These are phyloP conservation scores for Gonioctena quinquepunctata DNA, from an alignment of 1,140 invertebrate species.

Conservation along the genomic window DNA sequence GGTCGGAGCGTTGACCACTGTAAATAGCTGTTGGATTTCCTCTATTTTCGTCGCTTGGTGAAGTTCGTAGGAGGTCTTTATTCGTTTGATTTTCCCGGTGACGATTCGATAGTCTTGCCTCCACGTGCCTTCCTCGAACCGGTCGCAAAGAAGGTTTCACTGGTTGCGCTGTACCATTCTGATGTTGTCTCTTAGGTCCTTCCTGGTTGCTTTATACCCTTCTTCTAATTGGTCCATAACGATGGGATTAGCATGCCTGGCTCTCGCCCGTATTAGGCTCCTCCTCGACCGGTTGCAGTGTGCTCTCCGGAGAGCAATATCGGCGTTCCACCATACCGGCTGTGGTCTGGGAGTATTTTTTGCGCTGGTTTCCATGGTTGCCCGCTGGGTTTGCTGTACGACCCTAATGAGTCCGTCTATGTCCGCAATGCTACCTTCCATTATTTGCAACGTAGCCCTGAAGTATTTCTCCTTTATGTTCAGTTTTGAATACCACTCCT, in stretches of 20 bases:
- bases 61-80: not conserved
- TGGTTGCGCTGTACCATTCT: not conserved
- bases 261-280: no score
- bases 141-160: not conserved
- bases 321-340: not conserved
- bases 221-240: not conserved
- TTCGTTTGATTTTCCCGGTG: not conserved
- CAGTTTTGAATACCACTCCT: no score
- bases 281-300: not conserved
- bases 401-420: not conserved
- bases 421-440: not conserved
- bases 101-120: not conserved
- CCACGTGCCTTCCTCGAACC: not conserved
- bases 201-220: not conserved
- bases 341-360: not conserved
- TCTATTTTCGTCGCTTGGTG: not conserved
- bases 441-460: no score
- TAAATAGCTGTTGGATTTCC: not conserved
- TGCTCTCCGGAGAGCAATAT: not conserved
- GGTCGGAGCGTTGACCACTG: no score
- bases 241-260: not conserved
- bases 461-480: no score
- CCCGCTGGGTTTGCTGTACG: not conserved
- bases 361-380: not conserved
- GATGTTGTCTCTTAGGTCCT: not conserved